Conservation (phyloP, 2,888 invertebrate species). For the Tetragonula carbonaria region DNA sequence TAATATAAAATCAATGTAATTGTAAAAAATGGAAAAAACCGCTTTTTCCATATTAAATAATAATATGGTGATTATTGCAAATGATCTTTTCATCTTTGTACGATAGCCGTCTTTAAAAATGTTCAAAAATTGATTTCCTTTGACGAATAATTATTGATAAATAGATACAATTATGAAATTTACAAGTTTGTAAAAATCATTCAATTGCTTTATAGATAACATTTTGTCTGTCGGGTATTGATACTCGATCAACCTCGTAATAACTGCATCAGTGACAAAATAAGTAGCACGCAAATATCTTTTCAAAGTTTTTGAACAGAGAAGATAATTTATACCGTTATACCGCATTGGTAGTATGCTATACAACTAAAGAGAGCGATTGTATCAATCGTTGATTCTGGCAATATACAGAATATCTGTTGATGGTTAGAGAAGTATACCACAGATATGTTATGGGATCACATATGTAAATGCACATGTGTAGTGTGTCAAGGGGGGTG, state of each 20-base stretch:
- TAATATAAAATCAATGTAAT: constrained; percentile 21
- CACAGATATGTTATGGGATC: constrained; percentile 43
- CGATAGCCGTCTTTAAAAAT: not conserved
- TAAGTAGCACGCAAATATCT: constrained; percentile 45
- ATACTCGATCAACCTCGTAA: constrained; percentile 33
- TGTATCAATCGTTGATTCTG: constrained; percentile 73
- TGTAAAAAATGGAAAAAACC: not conserved
- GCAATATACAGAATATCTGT: constrained; percentile 60
- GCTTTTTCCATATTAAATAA: constrained; percentile 27
- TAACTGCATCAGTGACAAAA: constrained; percentile 41
- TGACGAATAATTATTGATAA: not conserved
- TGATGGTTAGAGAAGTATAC: constrained; percentile 50
- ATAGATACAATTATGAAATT: not conserved
- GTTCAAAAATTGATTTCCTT: constrained; percentile 5
- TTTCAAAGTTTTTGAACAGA: constrained; percentile 58
- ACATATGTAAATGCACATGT: constrained; percentile 35
- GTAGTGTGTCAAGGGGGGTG: constrained; percentile 32
- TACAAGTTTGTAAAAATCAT: constrained; percentile 17
- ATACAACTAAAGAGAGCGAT: constrained; percentile 62
- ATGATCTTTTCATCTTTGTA: constrained; percentile 19
- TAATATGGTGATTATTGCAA: constrained; percentile 16
- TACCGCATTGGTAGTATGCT: constrained; percentile 60
- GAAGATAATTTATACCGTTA: constrained; percentile 57
- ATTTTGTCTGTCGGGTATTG: constrained; percentile 4
- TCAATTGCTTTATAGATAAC: constrained; percentile 38